These are phyloP conservation scores for Zaprionus vittiger DNA, from an alignment of 1,140 invertebrate genomes.

Conservation along the genomic window DNA sequence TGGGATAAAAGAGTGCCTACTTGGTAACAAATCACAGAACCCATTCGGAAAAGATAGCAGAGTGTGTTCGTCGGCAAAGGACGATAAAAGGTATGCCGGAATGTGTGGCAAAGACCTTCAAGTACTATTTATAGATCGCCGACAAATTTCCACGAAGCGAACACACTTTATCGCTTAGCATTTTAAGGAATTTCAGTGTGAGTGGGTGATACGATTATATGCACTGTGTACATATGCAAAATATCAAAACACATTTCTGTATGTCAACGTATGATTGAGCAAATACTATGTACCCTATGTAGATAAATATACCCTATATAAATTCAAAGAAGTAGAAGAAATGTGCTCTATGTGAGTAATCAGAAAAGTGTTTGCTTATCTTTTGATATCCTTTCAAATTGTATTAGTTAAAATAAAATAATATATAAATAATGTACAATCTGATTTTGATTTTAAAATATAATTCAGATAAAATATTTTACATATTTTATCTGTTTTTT, in stretches of 20 bases:
- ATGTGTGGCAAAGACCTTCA: constrained; percentile 37
- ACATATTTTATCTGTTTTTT: no score
- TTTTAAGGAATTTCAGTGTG: constrained; percentile 9
- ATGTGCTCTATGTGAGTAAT: neutral
- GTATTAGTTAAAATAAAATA: no score
- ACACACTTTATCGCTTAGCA: constrained; percentile 34
- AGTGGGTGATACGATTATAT: constrained; percentile 14
- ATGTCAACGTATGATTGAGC: constrained; percentile 25
- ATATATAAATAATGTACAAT: no score
- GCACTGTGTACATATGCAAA: constrained; percentile 36
- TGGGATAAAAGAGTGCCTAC: constrained; percentile 43
- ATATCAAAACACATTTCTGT: constrained; percentile 30
- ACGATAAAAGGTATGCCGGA: constrained; percentile 50
- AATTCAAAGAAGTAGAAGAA: neutral
- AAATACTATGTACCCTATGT: constrained; percentile 16
- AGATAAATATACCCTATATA: neutral
- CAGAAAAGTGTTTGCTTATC: no score
- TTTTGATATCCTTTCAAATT: no score
- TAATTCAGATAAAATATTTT: no score
- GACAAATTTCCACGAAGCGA: constrained; percentile 44
- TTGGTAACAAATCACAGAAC: constrained; percentile 41
- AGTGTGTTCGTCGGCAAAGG: constrained; percentile 7
- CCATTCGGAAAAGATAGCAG: constrained; percentile 25
- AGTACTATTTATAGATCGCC: constrained; percentile 45
- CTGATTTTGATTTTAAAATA: no score